Conservation (phyloP, 2,797 vertebrate genomes). For the Pangasius larnaudii region DNA sequence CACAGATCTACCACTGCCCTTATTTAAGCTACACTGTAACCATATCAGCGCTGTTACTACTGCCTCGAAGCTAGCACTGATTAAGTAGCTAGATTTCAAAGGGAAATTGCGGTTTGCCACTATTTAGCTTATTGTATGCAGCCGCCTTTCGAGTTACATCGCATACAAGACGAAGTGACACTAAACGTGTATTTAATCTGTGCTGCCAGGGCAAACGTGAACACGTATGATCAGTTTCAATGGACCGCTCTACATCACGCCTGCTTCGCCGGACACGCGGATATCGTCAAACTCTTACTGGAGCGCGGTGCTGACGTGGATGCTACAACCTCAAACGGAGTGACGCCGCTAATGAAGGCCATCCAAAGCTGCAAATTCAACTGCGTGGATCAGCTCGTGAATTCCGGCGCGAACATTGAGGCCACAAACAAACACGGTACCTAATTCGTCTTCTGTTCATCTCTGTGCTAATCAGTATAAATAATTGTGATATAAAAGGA, state of each 20-base stretch:
- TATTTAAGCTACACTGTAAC: neutral
- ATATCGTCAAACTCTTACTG: slow-evolving; percentile 75
- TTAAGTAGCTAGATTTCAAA: neutral
- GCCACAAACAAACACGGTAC: slow-evolving; percentile 78
- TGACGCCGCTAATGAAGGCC: slow-evolving; percentile 83
- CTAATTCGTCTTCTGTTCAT: neutral
- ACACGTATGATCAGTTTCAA: slow-evolving; percentile 80
- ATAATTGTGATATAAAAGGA: neutral
- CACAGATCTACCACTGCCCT: too few relatives aligned
- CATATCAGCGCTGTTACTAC: neutral
- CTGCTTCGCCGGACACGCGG: slow-evolving; percentile 78
- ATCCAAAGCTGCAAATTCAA: slow-evolving; percentile 77
- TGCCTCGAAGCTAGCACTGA: neutral
- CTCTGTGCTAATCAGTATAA: neutral
- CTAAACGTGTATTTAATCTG: neutral
- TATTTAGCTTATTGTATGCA: neutral
- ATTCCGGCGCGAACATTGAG: slow-evolving; percentile 73
- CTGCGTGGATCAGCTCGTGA: slow-evolving; percentile 79
- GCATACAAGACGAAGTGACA: neutral
- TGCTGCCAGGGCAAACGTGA: slow-evolving; percentile 71
- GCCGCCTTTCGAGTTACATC: too few relatives aligned
- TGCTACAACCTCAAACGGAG: slow-evolving; percentile 71
- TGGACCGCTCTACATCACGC: slow-evolving; percentile 87
- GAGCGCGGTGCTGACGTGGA: slow-evolving; percentile 75
- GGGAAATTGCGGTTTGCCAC: neutral